A percentile compares a stretch with the other conserved stretches of the same genome.
Conservation (phyloP, 2,888 invertebrate species). For the Stomorhina lunata region DNA sequence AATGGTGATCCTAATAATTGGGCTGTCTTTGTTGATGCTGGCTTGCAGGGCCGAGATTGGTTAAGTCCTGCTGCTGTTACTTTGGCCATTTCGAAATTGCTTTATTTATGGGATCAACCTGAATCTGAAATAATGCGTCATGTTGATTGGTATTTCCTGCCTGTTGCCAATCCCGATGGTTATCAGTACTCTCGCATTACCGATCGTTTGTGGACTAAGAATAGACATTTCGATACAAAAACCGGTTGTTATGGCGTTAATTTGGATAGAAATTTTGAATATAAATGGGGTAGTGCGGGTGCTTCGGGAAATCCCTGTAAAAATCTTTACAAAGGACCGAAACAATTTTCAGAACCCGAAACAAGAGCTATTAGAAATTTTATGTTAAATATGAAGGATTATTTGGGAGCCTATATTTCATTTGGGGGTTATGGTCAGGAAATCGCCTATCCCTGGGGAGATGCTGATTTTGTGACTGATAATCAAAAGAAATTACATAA, state of each 20-base stretch:
- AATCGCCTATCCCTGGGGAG: constrained; percentile 78
- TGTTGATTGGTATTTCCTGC: constrained; percentile 90
- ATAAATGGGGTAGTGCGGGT: constrained; percentile 90
- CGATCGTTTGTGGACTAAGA: constrained; percentile 92
- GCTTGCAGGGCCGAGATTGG: constrained; percentile 94
- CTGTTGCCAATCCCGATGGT: constrained; percentile 90
- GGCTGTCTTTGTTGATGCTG: constrained; percentile 87
- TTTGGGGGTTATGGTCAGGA: constrained; percentile 81
- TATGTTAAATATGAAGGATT: constrained; percentile 74
- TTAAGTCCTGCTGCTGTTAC: constrained; percentile 89
- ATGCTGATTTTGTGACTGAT: constrained; percentile 75
- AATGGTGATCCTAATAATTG: constrained; percentile 83
- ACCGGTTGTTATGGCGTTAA: constrained; percentile 86
- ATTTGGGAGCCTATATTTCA: constrained; percentile 74
- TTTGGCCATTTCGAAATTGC: constrained; percentile 86
- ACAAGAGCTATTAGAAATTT: constrained; percentile 84
- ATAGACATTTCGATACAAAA: constrained; percentile 82
- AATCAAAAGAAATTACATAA: constrained; percentile 73
- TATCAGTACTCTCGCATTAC: constrained; percentile 89
- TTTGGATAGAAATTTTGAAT: constrained; percentile 92
- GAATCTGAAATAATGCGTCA: constrained; percentile 84
- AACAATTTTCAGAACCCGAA: constrained; percentile 93
- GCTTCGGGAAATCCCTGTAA: constrained; percentile 89
- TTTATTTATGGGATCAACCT: constrained; percentile 83
- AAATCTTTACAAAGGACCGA: constrained; percentile 88